Evolutionary conservation across 2,888 invertebrate species (phyloP), one percentile per base, ranked within the genome.

Genomic region (Eledona agricola): DNA sequence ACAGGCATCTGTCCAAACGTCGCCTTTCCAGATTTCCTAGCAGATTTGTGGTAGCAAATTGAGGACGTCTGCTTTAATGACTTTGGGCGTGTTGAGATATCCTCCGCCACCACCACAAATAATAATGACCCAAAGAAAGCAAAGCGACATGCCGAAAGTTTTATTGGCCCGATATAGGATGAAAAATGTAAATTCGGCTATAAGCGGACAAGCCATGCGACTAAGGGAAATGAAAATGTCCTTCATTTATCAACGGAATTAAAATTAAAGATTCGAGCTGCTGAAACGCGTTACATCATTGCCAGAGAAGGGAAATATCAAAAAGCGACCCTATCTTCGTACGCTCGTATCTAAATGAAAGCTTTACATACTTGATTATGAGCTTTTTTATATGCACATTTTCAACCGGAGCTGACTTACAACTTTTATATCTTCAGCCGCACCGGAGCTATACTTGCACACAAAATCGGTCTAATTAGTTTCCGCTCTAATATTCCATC

Each of bases 201-300:
- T 57, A 51, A 55, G 49, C 56, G 46, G 47, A 50, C 53, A 49
- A 25, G 47, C 49, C 46, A 46, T 43, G 46, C 52, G 46, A 52
- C 52, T 52, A 38, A 37, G 46, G 60, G 63, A 63, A 63, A 63
- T 63, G 63, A 63, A 63, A 63, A 60, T 57, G 63, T 57, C 56
- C 55, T 58, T 59, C 63, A 63, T 63, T 63, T 63, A 63, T 63
- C 63, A 63, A 46, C 59, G 26, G 59, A 57, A 59, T 62, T 57
- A 58, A 62, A 60, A 62, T 62, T 60, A 62, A 62, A 62, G 62
- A 62, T 60, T 53, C 51, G 51, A 51, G 47, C 47, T 49, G 53
- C 43, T 43, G 57, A 57, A 60, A 60, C 49, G 55, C 47, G 53
- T 58, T 58, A 58, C 42, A 42, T 31, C 29, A 42, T n/a, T 31